Percentiles rank a stretch among this genome's conserved stretches.
Evolutionary conservation across 1,140 invertebrate genomes (phyloP).

Genomic region (Euura lappo): DNA sequence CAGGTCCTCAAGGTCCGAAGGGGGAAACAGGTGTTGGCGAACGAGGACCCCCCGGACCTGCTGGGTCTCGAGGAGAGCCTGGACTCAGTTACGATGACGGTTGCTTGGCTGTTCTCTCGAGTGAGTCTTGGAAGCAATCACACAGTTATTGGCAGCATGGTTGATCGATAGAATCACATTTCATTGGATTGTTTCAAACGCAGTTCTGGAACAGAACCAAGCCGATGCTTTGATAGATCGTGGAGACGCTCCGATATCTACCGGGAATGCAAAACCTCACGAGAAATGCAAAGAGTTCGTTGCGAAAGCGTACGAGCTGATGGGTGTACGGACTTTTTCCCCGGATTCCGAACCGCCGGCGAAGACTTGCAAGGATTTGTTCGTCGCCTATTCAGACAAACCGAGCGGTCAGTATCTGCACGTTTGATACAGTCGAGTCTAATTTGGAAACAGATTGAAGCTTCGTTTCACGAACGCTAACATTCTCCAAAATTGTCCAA

Average conservation of each 20-base stretch:
- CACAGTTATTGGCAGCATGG: constrained; percentile 3
- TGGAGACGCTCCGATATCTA: constrained; percentile 73
- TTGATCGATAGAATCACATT: too few relatives aligned
- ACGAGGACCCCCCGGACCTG: constrained; percentile 73
- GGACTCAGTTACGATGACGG: constrained; percentile 63
- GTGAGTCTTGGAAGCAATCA: constrained; percentile 33
- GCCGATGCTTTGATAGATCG: constrained; percentile 79
- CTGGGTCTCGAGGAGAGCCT: constrained; percentile 71
- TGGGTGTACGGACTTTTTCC: constrained; percentile 73
- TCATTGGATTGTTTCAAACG: too few relatives aligned
- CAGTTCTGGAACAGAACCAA: constrained; percentile 41
- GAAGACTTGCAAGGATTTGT: constrained; percentile 83
- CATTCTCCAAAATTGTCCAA: not conserved
- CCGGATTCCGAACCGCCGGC: constrained; percentile 78
- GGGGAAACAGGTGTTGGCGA: constrained; percentile 58
- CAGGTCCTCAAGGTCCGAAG: constrained; percentile 54
- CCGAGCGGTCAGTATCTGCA: constrained; percentile 65
- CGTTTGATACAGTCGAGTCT: not conserved
- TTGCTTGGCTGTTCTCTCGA: constrained; percentile 71
- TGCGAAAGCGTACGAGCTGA: too few relatives aligned
- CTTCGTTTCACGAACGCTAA: not conserved
- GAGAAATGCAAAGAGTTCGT: too few relatives aligned
- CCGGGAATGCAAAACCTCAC: constrained; percentile 32
- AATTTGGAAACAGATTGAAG: too few relatives aligned
- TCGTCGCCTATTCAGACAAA: constrained; percentile 75